Evolutionary conservation across 1,140 invertebrate genomes (phyloP), one percentile per base, ranked within the genome.

Genomic region (Drosophila truncata): DNA sequence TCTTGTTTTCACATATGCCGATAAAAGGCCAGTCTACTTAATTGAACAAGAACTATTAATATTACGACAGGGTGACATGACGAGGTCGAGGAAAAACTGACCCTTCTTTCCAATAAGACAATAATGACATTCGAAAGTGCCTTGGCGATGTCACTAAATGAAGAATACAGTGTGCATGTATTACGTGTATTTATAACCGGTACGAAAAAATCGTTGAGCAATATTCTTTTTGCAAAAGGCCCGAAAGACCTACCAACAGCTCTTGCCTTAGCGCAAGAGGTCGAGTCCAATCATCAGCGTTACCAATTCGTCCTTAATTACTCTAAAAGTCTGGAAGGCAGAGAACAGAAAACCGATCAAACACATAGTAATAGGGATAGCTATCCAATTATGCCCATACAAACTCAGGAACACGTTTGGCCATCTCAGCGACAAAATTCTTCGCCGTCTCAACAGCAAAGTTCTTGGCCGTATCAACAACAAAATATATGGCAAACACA

Each of bases 51-150:
- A 64, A 31, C 23, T 71, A 42, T 62, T 23, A 37, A 46, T 49
- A 3, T 31, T 54, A 11, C 31, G 47, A 8, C 74, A 61, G 59
- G 54, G 60, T 3, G 18, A 49, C 18, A n/a, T 64, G 71, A 70
- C 14, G 47, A 62, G 59, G 42, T 69, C 55, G 42, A 78, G n/a
- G 78, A 74, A 49, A 76, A 86, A 46, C 41, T 78, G 3, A 75
- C 69, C 25, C 25, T 25, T 25, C 25, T 25, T 25, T 25, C 4
- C 9, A 83, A 83, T 42, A 80, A 83, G 55, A 61, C 63, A 6
- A 39, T 76, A 31, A 55, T 63, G 41, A 46, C 50, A 10, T 55
- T 37, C 4, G 41, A 63, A 8, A 35, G n/a, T 44, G n/a, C n/a
- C n/a, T n/a, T n/a, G n/a, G n/a, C n/a, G n/a, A n/a, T n/a, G 33